phyloP scores from a whole-genome alignment of 2,888 invertebrate species.

The Drosophila parthenogenetica region DNA sequence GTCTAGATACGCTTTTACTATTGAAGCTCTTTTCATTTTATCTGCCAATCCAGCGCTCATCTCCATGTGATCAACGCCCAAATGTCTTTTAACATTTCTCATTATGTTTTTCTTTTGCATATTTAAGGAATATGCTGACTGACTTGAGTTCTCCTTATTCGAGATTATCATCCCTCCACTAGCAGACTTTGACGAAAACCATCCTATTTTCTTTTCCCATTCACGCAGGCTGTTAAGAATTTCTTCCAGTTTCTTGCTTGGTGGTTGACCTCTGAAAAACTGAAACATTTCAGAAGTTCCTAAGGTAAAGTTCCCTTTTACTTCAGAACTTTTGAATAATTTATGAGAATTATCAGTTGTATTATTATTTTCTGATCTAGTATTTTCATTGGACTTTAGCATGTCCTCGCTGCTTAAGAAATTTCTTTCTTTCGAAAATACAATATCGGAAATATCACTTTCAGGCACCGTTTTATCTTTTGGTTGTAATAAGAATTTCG shows the following conservation, averaged over 20 bases:
- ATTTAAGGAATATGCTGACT: neutral
- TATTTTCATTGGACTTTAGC: too few relatives aligned
- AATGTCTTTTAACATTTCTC: neutral
- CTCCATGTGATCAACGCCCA: neutral
- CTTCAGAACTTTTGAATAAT: too few relatives aligned
- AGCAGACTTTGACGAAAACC: neutral
- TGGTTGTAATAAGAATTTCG: neutral
- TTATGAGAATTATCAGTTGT: too few relatives aligned
- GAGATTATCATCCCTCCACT: neutral
- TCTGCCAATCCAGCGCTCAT: too few relatives aligned
- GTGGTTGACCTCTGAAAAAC: neutral
- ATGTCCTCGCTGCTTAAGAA: too few relatives aligned
- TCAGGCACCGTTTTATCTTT: neutral
- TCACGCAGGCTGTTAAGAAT: neutral
- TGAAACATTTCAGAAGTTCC: neutral
- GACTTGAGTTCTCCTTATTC: neutral
- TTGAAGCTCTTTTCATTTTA: too few relatives aligned
- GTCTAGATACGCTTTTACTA: too few relatives aligned
- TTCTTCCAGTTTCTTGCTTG: slow-evolving; percentile 7
- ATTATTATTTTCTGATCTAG: too few relatives aligned
- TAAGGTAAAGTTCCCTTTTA: too few relatives aligned
- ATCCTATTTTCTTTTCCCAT: slow-evolving; percentile 3
- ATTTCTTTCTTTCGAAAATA: too few relatives aligned
- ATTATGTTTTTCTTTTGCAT: slow-evolving; percentile 4
- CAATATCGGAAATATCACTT: too few relatives aligned